These are phyloP conservation scores for Onychomys leucogaster DNA, from an alignment of 2,797 vertebrate genomes.

Conservation along the genomic window DNA sequence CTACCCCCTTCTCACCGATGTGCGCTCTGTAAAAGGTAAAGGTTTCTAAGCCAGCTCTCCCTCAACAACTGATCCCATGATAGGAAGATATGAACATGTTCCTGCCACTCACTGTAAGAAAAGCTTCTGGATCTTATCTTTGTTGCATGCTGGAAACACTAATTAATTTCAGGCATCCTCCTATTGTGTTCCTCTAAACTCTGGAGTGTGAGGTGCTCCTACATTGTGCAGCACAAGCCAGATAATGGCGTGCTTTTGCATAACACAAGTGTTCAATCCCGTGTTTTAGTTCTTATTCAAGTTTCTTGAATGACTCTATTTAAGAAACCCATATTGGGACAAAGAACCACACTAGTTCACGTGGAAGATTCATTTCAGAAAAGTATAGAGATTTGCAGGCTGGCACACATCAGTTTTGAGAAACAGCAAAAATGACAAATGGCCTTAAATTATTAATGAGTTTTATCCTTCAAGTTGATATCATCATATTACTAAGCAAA, in stretches of 20 bases:
- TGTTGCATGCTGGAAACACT: conserved; percentile 29
- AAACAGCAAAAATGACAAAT: conserved; percentile 39
- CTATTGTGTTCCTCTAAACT: conserved; percentile 4
- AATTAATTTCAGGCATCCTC: conserved; percentile 47
- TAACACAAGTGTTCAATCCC: conserved; percentile 24
- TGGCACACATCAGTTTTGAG: conserved; percentile 18
- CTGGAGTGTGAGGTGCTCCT: not conserved
- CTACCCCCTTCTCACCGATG: not conserved
- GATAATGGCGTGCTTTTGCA: conserved; percentile 60
- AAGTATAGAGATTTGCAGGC: conserved; percentile 55
- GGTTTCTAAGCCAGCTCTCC: conserved; percentile 41
- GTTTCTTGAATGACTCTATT: conserved; percentile 80
- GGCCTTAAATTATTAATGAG: not conserved
- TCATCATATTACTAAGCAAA: conserved; percentile 46
- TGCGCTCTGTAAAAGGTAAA: conserved; percentile 32
- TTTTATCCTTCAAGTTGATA: not conserved
- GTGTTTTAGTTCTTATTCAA: conserved; percentile 56
- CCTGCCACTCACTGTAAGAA: conserved; percentile 5
- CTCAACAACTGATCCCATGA: conserved; percentile 45
- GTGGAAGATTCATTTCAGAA: conserved; percentile 68
- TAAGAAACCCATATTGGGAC: conserved; percentile 76
- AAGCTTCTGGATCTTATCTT: conserved; percentile 34
- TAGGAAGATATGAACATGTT: conserved; percentile 27
- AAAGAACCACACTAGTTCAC: conserved; percentile 48
- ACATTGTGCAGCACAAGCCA: not conserved